phyloP scores from a whole-genome alignment of 2,888 invertebrate genomes.

The Clistopyga incitator region DNA sequence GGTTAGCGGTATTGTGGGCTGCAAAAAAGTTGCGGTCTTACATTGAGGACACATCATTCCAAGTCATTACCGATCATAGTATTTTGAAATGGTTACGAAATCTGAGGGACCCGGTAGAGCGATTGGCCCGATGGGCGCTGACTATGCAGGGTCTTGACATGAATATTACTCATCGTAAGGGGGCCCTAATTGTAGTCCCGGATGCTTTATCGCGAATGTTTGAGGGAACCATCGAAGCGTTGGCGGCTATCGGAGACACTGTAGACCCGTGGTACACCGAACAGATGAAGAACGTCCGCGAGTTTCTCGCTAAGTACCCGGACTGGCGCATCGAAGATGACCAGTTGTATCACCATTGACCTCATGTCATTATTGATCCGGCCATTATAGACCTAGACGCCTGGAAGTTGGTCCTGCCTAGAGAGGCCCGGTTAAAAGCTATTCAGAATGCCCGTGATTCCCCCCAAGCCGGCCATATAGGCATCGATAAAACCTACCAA shows the following conservation, averaged over 20 bases:
- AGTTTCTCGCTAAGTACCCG: constrained; percentile 46
- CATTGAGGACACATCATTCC: constrained; percentile 23
- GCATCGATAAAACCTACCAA: constrained; percentile 65
- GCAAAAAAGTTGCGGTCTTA: constrained; percentile 30
- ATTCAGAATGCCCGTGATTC: constrained; percentile 70
- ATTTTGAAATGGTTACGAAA: background rate
- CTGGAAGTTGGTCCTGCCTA: background rate
- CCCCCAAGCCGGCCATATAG: constrained; percentile 70
- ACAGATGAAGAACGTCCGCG: background rate
- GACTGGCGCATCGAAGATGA: constrained; percentile 50
- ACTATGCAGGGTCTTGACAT: constrained; percentile 41
- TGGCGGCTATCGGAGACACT: background rate
- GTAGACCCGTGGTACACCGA: constrained; percentile 33
- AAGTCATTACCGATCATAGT: constrained; percentile 10
- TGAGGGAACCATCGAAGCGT: constrained; percentile 1
- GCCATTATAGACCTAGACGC: constrained; percentile 43
- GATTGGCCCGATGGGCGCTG: constrained; percentile 26
- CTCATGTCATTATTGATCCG: constrained; percentile 34
- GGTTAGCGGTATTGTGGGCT: constrained; percentile 34
- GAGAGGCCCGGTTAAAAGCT: constrained; percentile 66
- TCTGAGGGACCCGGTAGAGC: constrained; percentile 12
- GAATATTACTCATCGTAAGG: constrained; percentile 13
- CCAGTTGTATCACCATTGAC: constrained; percentile 32
- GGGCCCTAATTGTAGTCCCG: constrained; percentile 64
- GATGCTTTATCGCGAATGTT: constrained; percentile 44